These are phyloP conservation scores for Diarsia dahlii DNA, from an alignment of 2,888 invertebrate genomes.

Conservation along the genomic window DNA sequence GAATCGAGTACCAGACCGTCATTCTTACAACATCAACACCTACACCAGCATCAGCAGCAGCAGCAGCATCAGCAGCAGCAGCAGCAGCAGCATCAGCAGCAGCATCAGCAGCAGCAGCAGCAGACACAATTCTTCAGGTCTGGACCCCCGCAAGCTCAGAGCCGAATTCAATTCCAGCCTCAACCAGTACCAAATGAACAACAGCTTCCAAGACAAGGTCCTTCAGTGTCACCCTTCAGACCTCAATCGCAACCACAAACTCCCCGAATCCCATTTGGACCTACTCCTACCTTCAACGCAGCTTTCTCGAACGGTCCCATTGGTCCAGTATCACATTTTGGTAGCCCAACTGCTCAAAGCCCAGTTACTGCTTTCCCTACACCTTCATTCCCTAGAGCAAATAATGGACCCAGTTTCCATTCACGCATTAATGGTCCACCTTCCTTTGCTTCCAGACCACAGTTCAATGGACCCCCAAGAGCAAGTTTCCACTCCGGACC, in stretches of 20 bases:
- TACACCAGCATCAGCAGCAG: conserved; percentile 62
- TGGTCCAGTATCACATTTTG: conserved; percentile 77
- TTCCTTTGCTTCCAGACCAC: conserved; percentile 79
- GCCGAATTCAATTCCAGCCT: conserved; percentile 87
- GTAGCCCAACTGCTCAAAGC: conserved; percentile 80
- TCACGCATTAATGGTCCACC: conserved; percentile 77
- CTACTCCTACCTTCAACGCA: conserved; percentile 77
- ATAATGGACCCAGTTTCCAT: conserved; percentile 78
- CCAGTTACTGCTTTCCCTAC: conserved; percentile 79
- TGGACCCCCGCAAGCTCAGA: conserved; percentile 82
- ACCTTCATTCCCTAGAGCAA: conserved; percentile 79
- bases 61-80: conserved; percentile 18
- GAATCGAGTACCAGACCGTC: conserved; percentile 75
- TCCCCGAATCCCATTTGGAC: conserved; percentile 80
- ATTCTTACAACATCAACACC: conserved; percentile 60
- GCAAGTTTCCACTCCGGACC: conserved; percentile 87
- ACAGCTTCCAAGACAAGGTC: conserved; percentile 86
- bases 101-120: conserved; percentile 26
- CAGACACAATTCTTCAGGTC: conserved; percentile 76
- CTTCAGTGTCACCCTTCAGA: conserved; percentile 84
- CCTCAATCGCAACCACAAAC: conserved; percentile 73
- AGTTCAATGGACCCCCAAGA: conserved; percentile 85
- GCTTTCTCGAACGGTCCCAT: conserved; percentile 80
- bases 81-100: conserved; percentile 18
- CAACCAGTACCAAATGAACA: conserved; percentile 84